Percentiles rank a stretch among this genome's conserved stretches.
Conservation (phyloP, 2,113 vertebrate species). For the Ophiodon elongatus region DNA sequence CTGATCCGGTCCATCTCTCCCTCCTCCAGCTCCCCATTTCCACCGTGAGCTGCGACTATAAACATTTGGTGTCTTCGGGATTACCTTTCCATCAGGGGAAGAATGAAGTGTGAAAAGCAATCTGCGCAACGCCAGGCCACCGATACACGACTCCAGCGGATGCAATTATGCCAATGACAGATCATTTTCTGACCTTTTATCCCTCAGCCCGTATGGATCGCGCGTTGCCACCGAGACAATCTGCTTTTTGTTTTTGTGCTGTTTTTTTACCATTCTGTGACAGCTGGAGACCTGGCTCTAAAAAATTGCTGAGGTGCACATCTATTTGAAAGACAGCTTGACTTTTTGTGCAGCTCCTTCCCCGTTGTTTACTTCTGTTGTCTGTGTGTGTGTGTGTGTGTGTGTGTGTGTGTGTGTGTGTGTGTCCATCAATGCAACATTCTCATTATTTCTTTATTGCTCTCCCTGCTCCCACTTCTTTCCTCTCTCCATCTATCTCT, state of each 20-base stretch:
- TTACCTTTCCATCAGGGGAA: constrained; percentile 80
- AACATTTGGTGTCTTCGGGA: constrained; percentile 76
- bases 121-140: constrained; percentile 69
- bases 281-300: constrained; percentile 50
- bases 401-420: constrained; percentile 28
- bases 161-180: constrained; percentile 84
- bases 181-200: constrained; percentile 82
- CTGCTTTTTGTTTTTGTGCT: constrained; percentile 66
- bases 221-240: constrained; percentile 48
- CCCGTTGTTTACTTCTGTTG: constrained; percentile 45
- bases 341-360: constrained; percentile 53
- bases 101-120: constrained; percentile 84
- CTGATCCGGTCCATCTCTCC: constrained; percentile 16
- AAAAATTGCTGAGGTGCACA: constrained; percentile 54
- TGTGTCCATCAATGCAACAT: constrained; percentile 39
- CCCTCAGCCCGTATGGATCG: constrained; percentile 58
- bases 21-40: constrained; percentile 42
- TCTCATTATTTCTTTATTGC: constrained; percentile 56
- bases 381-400: constrained; percentile 37
- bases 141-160: constrained; percentile 70
- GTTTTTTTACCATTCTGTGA: constrained; percentile 40
- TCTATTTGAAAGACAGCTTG: constrained; percentile 65
- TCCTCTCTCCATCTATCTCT: not conserved
- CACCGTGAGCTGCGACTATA: constrained; percentile 49
- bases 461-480: constrained; percentile 23